Base-by-base conservation (phyloP, 2,888 invertebrate genomes). In the Agapostemon virescens region DNA sequence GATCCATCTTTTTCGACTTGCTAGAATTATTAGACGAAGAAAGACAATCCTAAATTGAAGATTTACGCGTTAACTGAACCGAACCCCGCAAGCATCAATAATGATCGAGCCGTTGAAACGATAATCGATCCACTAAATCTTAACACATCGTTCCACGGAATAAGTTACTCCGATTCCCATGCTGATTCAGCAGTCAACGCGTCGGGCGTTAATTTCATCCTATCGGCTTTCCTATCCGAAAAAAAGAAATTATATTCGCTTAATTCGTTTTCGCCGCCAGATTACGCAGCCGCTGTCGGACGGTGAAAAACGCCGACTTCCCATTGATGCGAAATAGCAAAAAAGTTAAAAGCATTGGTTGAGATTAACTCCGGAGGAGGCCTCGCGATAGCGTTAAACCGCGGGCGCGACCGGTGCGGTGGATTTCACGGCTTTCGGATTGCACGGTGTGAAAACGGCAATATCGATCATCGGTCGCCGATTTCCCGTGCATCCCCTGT, bases 341-440 rank as follows among this genome's bases (percentile, higher is more conserved):
- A 36, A 61, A n/a, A 63, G 63, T 36, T 63, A 36, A 63, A 63
- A n/a, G 63, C 33, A 63, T 63, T n/a, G n/a, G n/a, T 36, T 63
- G 20, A 36, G 63, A 63, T 63, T 33, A 63, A n/a, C 30, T 26
- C 20, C 11, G 9, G 30, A 55, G 40, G n/a, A 40, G 55, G 52
- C 6, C 13, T 61, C 26, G 13, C 17, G 20, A 45, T 30, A 49
- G 42, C 40, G n/a, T 45, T 9, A 64, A 79, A 73, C 64, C 49
- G 36, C 72, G 26, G 11, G 20, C 55, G 36, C 1, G 42, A 42
- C 15, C 36, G 58, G 42, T 69, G 61, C 58, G 36, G 36, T 68
- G 26, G 78, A 82, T 82, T 82, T 69, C 77, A 74, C 63, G 38
- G 69, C 61, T 73, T 74, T 81, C 55, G 74, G 52, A 78, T 76